Evolutionary conservation across 92 coral and sea anemone genomes (phyloP).

Genomic region (Actinernus sp.): DNA sequence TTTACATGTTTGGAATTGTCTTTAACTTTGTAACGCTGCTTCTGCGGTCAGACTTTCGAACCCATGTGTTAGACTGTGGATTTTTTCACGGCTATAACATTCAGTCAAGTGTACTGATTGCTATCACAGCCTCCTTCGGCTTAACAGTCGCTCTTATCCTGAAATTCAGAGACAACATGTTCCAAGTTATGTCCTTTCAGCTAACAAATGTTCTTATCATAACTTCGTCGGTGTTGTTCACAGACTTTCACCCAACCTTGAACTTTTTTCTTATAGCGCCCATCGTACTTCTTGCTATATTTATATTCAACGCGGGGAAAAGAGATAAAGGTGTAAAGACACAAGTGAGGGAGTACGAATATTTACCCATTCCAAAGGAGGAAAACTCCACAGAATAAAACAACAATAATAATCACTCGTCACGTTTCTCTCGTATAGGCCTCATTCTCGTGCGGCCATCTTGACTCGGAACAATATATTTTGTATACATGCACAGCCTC

Average conservation of each 20-base stretch:
- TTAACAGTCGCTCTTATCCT: slow-evolving; percentile 71
- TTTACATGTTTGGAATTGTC: slow-evolving; percentile 69
- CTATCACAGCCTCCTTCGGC: slow-evolving; percentile 68
- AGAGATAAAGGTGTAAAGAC: background rate
- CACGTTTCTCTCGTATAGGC: too few species aligned
- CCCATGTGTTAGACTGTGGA: slow-evolving; percentile 48
- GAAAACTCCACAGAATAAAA: too few species aligned
- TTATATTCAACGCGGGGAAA: slow-evolving; percentile 51
- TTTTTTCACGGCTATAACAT: slow-evolving; percentile 69
- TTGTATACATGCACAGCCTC: too few species aligned
- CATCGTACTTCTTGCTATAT: slow-evolving; percentile 64
- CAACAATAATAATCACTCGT: too few species aligned
- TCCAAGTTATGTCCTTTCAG: slow-evolving; percentile 80
- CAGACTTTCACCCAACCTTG: slow-evolving; percentile 67
- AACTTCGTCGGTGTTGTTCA: slow-evolving; percentile 71
- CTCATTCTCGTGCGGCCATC: too few species aligned
- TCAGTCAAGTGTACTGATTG: slow-evolving; percentile 61
- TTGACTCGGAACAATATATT: too few species aligned
- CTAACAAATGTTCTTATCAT: slow-evolving; percentile 73
- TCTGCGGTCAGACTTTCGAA: slow-evolving; percentile 55
- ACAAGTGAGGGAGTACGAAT: background rate
- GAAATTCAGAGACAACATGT: slow-evolving; percentile 81
- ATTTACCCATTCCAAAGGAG: background rate
- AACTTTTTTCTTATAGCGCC: slow-evolving; percentile 71
- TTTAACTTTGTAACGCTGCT: slow-evolving; percentile 59